These are phyloP conservation scores for Benitochromis conjunctus DNA, from an alignment of 2,113 vertebrate genomes.

Conservation along the genomic window DNA sequence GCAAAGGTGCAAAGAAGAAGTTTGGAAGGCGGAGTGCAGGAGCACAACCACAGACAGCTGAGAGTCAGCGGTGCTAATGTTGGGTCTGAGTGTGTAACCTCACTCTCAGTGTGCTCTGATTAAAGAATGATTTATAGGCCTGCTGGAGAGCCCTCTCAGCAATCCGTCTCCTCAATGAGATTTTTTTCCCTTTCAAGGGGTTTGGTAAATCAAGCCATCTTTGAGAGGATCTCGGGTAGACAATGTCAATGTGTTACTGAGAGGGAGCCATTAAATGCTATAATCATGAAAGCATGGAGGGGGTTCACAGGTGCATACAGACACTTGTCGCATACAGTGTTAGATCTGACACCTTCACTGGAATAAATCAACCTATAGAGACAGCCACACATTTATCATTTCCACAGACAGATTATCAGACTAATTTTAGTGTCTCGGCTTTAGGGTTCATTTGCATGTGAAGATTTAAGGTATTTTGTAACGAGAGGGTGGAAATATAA, in stretches of 20 bases:
- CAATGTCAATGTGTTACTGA: slow-evolving; percentile 71
- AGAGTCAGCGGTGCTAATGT: slow-evolving; percentile 70
- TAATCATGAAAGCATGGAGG: slow-evolving; percentile 39
- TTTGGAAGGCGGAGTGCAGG: slow-evolving; percentile 22
- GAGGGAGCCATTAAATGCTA: slow-evolving; percentile 61
- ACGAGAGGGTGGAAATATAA: background rate
- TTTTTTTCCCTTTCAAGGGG: slow-evolving; percentile 66
- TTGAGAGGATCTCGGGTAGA: slow-evolving; percentile 64
- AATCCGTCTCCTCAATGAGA: slow-evolving; percentile 76
- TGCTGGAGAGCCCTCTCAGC: slow-evolving; percentile 70
- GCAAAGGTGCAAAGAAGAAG: slow-evolving; percentile 21
- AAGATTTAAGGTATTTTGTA: background rate
- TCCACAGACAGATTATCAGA: slow-evolving; percentile 9
- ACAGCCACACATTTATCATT: slow-evolving; percentile 46
- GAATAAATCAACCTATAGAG: slow-evolving; percentile 36
- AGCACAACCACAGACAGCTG: slow-evolving; percentile 50
- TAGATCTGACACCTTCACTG: slow-evolving; percentile 25
- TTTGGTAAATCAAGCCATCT: slow-evolving; percentile 78
- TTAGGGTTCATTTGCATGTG: background rate
- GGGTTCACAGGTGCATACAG: slow-evolving; percentile 18
- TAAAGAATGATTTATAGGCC: slow-evolving; percentile 83
- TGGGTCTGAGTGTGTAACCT: slow-evolving; percentile 64
- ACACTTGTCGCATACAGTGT: slow-evolving; percentile 39
- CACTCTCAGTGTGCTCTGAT: slow-evolving; percentile 74
- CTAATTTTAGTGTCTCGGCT: background rate